Base-by-base conservation (phyloP, 2,797 vertebrate genomes). In the Vultur gryphus region DNA sequence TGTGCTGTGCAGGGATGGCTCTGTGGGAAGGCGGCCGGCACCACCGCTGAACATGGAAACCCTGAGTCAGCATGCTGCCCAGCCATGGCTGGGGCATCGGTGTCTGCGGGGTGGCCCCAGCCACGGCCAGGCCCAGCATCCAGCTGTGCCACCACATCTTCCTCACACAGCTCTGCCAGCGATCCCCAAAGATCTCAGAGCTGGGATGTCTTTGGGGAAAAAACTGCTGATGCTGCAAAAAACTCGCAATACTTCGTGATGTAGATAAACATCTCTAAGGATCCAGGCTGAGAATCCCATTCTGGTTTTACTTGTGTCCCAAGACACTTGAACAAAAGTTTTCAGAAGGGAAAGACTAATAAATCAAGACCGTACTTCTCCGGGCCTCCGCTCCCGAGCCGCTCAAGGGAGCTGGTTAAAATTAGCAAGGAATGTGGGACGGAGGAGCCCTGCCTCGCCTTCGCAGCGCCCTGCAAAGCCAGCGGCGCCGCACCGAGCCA, bases 381-480 rank as follows among this genome's bases (percentile, higher is more conserved):
- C 0, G 8, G 84, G 83, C 86, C 78, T 65, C 57, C 2, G 10
- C 70, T 54, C 81, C 65, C 2, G 5, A 70, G 84, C n/a, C 1
- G 31, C 95, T 95, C 58, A 3, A 92, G 87, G 91, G 90, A 95
- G 79, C 88, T 70, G 88, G 96, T 95, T 97, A 97, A 97, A 97
- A 97, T 97, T 97, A 97, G 97, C 91, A 90, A 71, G 97, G 97
- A 97, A 97, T 97, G 96, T 95, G 95, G 86, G 93, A 65, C 12
- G 46, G 76, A 87, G 94, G 77, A 94, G 79, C 57, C 78, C 54
- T 48, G 93, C 94, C 86, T 69, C 7, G 7, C 62, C 23, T 62
- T 28, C 23, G 15, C 81, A 62, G 61, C 11, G 21, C 90, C 41
- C 62, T 23, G 88, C 59, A 13, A 4, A 5, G 79, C 79, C 66